These are phyloP conservation scores for Apogon talboti DNA, from an alignment of 2,797 vertebrate genomes.

Conservation along the genomic window DNA sequence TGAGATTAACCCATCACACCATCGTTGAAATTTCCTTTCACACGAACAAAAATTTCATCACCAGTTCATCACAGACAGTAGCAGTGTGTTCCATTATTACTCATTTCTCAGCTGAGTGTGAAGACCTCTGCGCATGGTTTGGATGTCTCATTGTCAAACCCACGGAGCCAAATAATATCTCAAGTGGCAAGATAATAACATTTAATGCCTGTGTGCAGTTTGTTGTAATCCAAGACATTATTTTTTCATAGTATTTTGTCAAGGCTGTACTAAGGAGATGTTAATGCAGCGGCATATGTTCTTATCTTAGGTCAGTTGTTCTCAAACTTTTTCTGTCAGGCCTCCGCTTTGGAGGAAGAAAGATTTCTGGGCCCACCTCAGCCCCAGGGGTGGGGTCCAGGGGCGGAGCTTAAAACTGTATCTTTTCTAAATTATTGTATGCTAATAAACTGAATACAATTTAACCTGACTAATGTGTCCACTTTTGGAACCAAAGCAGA, in stretches of 20 bases:
- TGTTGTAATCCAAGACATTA: neutral
- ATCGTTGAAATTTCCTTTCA: conserved; percentile 68
- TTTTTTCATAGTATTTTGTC: neutral
- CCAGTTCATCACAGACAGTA: conserved; percentile 37
- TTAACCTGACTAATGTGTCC: too few species aligned
- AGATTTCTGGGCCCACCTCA: too few species aligned
- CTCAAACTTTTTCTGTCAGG: neutral
- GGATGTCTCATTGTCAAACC: neutral
- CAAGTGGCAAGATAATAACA: neutral
- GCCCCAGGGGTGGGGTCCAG: too few species aligned
- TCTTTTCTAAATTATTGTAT: too few species aligned
- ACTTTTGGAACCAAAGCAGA: too few species aligned
- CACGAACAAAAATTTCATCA: conserved; percentile 50
- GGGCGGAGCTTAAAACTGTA: too few species aligned
- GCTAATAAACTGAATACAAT: too few species aligned
- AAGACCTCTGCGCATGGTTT: conserved; percentile 12
- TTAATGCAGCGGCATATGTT: neutral
- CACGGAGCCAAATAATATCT: neutral
- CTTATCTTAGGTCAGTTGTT: neutral
- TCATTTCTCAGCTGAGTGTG: conserved; percentile 31
- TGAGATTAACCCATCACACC: conserved; percentile 72
- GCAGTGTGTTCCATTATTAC: conserved; percentile 17
- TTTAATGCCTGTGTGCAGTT: neutral
- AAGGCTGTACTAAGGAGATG: neutral
- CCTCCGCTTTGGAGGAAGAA: too few species aligned